phyloP scores from a whole-genome alignment of 2,797 vertebrate species.

The Lycodopsis pacificus region DNA sequence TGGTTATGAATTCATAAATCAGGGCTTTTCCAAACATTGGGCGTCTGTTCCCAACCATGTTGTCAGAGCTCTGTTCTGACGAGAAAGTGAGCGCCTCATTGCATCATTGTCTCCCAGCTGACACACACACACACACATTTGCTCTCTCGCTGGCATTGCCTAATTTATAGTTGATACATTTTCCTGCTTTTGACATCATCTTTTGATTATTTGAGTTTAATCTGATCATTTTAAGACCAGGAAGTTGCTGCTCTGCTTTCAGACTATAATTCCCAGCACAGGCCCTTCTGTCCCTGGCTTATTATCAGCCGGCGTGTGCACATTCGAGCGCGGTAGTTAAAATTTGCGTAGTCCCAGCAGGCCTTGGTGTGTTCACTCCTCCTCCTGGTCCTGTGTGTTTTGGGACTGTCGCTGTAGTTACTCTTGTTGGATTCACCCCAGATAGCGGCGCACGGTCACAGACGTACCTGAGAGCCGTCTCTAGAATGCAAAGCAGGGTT shows the following conservation, averaged over 20 bases:
- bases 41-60: background rate
- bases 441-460: conserved; percentile 48
- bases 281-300: background rate
- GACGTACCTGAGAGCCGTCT: conserved; percentile 30
- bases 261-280: conserved; percentile 14
- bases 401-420: conserved; percentile 75
- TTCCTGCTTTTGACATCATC: conserved; percentile 1
- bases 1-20: conserved; percentile 8
- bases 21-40: background rate
- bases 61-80: conserved; percentile 9
- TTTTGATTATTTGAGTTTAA: background rate
- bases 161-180: background rate
- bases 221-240: conserved; percentile 7
- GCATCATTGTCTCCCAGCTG: conserved; percentile 20
- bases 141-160: background rate
- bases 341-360: conserved; percentile 64
- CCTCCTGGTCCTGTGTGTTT: conserved; percentile 54
- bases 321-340: conserved; percentile 69
- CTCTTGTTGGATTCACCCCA: conserved; percentile 66
- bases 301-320: conserved; percentile 37
- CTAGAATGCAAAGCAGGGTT: conserved; percentile 29
- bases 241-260: conserved; percentile 20
- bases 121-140: background rate
- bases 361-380: conserved; percentile 61
- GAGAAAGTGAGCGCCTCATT: conserved; percentile 22